These are phyloP conservation scores for Philopotamus ludificatus DNA, from an alignment of 1,140 invertebrate species.

Conservation along the genomic window DNA sequence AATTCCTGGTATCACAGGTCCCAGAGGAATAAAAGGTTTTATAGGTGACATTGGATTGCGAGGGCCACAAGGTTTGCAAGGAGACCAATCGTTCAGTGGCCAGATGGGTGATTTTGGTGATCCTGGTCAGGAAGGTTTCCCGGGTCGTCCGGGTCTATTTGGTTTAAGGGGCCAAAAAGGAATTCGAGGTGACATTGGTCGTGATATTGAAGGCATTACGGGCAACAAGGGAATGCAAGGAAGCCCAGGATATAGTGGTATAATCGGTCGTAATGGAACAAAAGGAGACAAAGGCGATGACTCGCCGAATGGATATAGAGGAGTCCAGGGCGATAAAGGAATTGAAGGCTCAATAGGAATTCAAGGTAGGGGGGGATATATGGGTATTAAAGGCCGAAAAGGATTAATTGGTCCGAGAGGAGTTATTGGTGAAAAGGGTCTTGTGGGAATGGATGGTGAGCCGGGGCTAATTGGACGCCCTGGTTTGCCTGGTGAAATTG, in stretches of 20 bases:
- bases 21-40: constrained; percentile 54
- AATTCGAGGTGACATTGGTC: constrained; percentile 57
- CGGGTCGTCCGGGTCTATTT: constrained; percentile 42
- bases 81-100: constrained; percentile 47
- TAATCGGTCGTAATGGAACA: constrained; percentile 49
- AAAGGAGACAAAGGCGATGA: constrained; percentile 46
- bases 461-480: constrained; percentile 57
- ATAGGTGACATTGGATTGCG: constrained; percentile 58
- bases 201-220: constrained; percentile 63
- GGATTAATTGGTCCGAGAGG: constrained; percentile 49
- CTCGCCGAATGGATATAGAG: constrained; percentile 40
- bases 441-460: constrained; percentile 58
- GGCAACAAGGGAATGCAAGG: constrained; percentile 44
- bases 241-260: constrained; percentile 42
- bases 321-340: constrained; percentile 52
- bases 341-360: constrained; percentile 52
- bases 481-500: constrained; percentile 51
- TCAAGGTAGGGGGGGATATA: constrained; percentile 41
- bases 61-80: constrained; percentile 55
- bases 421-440: constrained; percentile 51
- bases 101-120: constrained; percentile 51
- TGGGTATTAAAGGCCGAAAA: constrained; percentile 44
- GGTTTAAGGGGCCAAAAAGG: constrained; percentile 58
- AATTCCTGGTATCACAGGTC: constrained; percentile 58
- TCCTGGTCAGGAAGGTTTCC: constrained; percentile 52